Conservation (phyloP, 2,113 vertebrate genomes). For the Odontophorus gujanensis region DNA sequence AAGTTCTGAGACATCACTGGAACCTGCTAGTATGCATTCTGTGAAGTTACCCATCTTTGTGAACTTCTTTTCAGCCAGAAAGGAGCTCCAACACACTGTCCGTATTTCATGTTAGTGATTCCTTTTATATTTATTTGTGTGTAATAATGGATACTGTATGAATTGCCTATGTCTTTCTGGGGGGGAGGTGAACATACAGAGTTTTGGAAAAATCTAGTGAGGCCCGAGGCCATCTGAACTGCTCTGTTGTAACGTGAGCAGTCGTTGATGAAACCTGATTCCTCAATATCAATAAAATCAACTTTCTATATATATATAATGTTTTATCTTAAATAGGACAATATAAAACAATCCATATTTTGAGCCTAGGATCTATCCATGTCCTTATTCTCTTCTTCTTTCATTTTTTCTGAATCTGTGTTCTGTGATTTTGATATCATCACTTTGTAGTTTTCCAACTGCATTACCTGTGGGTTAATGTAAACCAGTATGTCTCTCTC, state of each 20-base stretch:
- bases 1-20: neutral
- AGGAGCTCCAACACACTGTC: neutral
- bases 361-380: neutral
- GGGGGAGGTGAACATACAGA: neutral
- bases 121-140: neutral
- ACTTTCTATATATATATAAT: neutral
- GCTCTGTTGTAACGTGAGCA: neutral
- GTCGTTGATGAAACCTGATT: slow-evolving; percentile 18
- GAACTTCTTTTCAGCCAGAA: neutral
- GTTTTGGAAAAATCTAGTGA: neutral
- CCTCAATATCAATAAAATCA: neutral
- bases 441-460: neutral
- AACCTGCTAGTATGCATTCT: neutral
- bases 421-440: neutral
- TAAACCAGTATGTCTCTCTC: neutral
- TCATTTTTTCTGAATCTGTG: neutral
- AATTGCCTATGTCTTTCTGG: neutral
- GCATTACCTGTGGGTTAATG: neutral
- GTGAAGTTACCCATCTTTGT: neutral
- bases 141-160: neutral
- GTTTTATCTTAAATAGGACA: slow-evolving; percentile 31
- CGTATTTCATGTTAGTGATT: neutral
- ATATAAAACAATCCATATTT: neutral
- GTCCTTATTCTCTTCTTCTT: neutral
- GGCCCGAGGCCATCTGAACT: slow-evolving; percentile 2